Conservation (phyloP, 2,113 vertebrate species). For the Indri indri region DNA sequence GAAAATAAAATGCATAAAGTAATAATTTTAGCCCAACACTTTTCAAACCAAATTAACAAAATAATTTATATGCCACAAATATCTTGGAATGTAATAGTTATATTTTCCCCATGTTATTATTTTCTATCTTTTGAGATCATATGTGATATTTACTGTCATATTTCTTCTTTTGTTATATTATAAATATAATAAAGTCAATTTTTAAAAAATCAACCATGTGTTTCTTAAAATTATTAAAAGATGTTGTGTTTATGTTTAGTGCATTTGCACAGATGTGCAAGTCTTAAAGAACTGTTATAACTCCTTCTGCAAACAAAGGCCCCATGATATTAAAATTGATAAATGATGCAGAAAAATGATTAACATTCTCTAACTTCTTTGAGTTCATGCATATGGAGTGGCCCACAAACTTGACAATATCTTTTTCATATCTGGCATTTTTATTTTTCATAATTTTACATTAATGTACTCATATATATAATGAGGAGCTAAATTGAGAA, state of each 20-base stretch:
- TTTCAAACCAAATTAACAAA: not conserved
- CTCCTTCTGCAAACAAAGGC: not conserved
- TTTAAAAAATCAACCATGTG: not conserved
- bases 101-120: not conserved
- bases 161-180: not conserved
- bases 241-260: not conserved
- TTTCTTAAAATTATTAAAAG: not conserved
- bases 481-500: not conserved
- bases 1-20: not conserved
- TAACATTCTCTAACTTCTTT: not conserved
- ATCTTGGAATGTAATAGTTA: not conserved
- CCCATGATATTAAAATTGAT: not conserved
- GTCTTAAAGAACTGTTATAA: not conserved
- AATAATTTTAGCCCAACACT: not conserved
- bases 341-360: not conserved
- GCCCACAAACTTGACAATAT: not conserved
- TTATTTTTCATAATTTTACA: not conserved
- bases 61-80: not conserved
- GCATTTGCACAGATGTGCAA: not conserved
- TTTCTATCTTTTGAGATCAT: not conserved
- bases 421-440: not conserved
- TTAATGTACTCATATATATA: not conserved
- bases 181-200: not conserved
- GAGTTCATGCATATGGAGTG: not conserved
- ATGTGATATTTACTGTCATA: not conserved